phyloP scores from a whole-genome alignment of 92 coral and sea anemone species.

The Parazoanthus swiftii region DNA sequence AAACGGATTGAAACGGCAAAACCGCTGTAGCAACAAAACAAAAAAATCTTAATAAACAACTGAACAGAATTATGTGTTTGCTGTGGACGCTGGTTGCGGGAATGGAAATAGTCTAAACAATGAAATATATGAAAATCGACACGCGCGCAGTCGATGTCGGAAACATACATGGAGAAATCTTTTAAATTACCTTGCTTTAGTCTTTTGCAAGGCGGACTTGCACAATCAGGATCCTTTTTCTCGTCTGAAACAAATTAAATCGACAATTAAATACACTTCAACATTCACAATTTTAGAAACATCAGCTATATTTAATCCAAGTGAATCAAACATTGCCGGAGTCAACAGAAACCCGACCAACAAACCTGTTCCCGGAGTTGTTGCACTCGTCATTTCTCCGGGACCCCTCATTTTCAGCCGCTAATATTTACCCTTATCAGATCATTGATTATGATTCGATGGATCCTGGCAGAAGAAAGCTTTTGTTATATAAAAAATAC shows the following conservation, averaged over 20 bases:
- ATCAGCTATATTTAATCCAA: background rate
- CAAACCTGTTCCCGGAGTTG: slow-evolving; percentile 22
- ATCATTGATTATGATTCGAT: background rate
- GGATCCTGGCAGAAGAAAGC: background rate
- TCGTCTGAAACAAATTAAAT: slow-evolving; percentile 4
- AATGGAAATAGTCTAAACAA: background rate
- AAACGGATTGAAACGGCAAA: slow-evolving; percentile 41
- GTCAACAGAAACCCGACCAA: background rate
- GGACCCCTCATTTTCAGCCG: slow-evolving; percentile 34
- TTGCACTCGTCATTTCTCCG: slow-evolving; percentile 27
- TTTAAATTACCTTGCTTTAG: slow-evolving; percentile 83
- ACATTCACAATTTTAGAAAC: no score
- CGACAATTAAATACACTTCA: background rate
- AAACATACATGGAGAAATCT: background rate
- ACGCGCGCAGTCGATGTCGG: slow-evolving; percentile 11
- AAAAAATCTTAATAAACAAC: background rate
- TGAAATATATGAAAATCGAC: background rate
- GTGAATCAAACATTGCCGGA: background rate
- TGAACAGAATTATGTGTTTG: background rate
- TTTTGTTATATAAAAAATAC: background rate
- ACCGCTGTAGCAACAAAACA: slow-evolving; percentile 44
- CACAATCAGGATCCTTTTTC: slow-evolving; percentile 55
- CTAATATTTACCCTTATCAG: background rate
- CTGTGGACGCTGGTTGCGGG: no score
- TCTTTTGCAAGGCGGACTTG: slow-evolving; percentile 98